Percentiles rank a stretch among this genome's conserved stretches.
These are phyloP conservation scores for Paramuricea clavata DNA, from an alignment of 92 coral and sea anemone genomes.

Conservation along the genomic window DNA sequence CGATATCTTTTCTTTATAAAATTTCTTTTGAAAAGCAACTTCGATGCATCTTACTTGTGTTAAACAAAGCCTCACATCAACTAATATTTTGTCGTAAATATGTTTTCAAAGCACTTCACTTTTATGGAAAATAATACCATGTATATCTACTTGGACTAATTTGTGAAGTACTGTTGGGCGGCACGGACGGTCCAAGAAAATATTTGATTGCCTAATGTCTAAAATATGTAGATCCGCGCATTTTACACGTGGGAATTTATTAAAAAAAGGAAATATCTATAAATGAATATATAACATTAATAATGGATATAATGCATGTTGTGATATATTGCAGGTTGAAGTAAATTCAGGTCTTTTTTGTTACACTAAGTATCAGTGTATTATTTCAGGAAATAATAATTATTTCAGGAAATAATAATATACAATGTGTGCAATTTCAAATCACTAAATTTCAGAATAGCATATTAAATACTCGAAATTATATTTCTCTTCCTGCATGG, in stretches of 20 bases:
- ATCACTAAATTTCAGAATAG: too few species aligned
- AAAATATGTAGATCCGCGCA: not conserved
- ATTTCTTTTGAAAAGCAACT: not conserved
- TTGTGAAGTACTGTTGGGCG: not conserved
- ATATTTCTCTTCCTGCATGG: too few species aligned
- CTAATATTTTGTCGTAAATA: conserved; percentile 10
- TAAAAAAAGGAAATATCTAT: too few species aligned
- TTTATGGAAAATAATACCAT: not conserved
- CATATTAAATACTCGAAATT: too few species aligned
- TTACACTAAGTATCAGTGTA: too few species aligned
- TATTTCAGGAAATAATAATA: too few species aligned
- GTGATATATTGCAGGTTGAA: too few species aligned
- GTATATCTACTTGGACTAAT: not conserved
- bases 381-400: too few species aligned
- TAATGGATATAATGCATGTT: too few species aligned
- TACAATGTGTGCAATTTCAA: too few species aligned
- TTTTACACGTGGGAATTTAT: not conserved
- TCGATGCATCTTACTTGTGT: not conserved
- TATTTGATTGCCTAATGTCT: not conserved
- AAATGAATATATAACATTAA: too few species aligned
- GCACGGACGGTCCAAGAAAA: not conserved
- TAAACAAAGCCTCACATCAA: not conserved
- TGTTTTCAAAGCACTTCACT: not conserved
- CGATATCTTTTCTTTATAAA: not conserved
- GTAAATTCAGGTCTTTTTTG: too few species aligned